phyloP scores from a whole-genome alignment of 2,888 invertebrate genomes.

The Reticulitermes lucifugus region DNA sequence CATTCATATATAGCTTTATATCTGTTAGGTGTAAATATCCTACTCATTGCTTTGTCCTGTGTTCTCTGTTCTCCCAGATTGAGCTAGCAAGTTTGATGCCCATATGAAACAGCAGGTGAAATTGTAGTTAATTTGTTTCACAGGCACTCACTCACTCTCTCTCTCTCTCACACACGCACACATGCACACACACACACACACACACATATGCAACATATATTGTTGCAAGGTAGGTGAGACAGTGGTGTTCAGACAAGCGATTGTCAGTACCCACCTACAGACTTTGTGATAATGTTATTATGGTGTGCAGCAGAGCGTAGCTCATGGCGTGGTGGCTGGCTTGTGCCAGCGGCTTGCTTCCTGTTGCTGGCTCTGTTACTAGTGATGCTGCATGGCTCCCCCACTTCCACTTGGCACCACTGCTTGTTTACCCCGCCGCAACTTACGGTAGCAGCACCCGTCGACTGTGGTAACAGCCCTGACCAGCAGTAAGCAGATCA shows the following conservation, averaged over 20 bases:
- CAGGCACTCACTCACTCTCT: no score
- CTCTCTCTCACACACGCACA: no score
- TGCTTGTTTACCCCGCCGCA: constrained; percentile 33
- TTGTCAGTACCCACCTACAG: not conserved
- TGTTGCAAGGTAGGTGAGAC: no score
- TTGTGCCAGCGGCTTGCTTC: constrained; percentile 49
- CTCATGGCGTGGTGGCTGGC: constrained; percentile 48
- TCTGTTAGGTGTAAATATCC: no score
- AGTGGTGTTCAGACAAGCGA: no score
- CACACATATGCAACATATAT: not conserved
- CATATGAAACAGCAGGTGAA: no score
- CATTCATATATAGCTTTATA: no score
- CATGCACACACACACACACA: no score
- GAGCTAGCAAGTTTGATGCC: no score
- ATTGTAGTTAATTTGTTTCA: no score
- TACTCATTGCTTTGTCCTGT: no score
- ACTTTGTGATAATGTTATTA: constrained; percentile 23
- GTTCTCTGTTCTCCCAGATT: no score
- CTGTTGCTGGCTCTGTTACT: constrained; percentile 49
- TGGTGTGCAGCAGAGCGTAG: constrained; percentile 25
- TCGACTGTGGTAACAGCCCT: constrained; percentile 11
- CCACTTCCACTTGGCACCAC: constrained; percentile 36
- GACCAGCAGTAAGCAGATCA: constrained; percentile 32
- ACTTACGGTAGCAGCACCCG: constrained; percentile 28
- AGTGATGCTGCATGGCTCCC: constrained; percentile 50